Conservation (phyloP, 1,140 invertebrate genomes). For the Papilio aristodemus region DNA sequence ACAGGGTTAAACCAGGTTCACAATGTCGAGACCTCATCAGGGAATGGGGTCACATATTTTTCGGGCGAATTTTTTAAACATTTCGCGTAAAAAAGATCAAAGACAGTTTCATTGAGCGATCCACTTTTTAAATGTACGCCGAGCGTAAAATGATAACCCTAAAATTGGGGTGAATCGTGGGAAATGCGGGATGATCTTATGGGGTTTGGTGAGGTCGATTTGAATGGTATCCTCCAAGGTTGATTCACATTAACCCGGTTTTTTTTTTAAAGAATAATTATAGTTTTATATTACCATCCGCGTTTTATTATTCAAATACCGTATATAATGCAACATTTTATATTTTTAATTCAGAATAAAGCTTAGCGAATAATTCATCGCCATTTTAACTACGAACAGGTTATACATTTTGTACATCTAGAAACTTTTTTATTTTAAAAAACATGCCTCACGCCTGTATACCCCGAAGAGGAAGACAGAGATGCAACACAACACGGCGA, state of each 20-base stretch:
- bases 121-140: constrained; percentile 56
- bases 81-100: constrained; percentile 54
- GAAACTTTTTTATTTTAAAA: too few species aligned
- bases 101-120: constrained; percentile 68
- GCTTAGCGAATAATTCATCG: not conserved
- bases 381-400: not conserved
- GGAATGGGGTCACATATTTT: constrained; percentile 63
- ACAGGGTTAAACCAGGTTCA: constrained; percentile 66
- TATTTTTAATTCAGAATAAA: constrained; percentile 31
- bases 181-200: constrained; percentile 44
- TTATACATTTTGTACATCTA: not conserved
- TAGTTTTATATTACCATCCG: constrained; percentile 38
- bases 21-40: constrained; percentile 73
- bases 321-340: not conserved
- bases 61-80: constrained; percentile 48
- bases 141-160: constrained; percentile 62
- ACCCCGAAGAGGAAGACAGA: too few species aligned
- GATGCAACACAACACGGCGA: too few species aligned
- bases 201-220: constrained; percentile 46
- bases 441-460: too few species aligned
- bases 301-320: constrained; percentile 35
- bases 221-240: constrained; percentile 56
- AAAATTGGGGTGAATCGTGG: constrained; percentile 75
- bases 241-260: constrained; percentile 63
- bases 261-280: constrained; percentile 41